Evolutionary conservation across 2,113 vertebrate genomes (phyloP), one percentile per base, ranked within the genome.

Genomic region (Cynoglossus semilaevis): DNA sequence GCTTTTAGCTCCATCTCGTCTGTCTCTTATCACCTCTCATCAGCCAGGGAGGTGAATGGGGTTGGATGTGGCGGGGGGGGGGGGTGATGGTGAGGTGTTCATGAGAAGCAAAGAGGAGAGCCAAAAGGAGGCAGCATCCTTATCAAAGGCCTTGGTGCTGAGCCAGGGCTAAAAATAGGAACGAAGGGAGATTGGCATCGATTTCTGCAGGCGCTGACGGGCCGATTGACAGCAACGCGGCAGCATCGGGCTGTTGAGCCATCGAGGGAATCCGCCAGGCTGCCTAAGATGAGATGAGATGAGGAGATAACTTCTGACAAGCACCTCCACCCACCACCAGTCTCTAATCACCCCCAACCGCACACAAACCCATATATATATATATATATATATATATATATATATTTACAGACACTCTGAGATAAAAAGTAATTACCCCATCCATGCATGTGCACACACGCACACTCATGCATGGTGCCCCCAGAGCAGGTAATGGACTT

Each of bases 221-320:
- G 63, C 71, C 80, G 87, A 87, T 81, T 88, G 87, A 86, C 87
- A 88, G 87, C 83, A 54, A 76, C 77, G 61, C 72, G 9, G 68
- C 63, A 5, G 79, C 66, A 66, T 71, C 48, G 49, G 69, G 80
- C 80, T 76, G 79, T 73, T 78, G 78, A 88, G 85, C 83, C 85
- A 76, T 86, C 83, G 75, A 84, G 87, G 87, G 87, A 88, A 88
- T 87, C 85, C 85, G 60, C 83, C 82, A 81, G 83, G 82, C 80
- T 77, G 82, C 59, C 75, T 80, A 77, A 82, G 87, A 87, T 85
- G 83, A 86, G 83, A 88, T 87, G 87, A 86, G 83, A 88, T 86
- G 77, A 74, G 67, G 72, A 87, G 85, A 88, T 88, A 83, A 87
- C 80, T 82, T 83, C 83, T 88, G 85, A 86, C 85, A 87, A 83